Conservation (phyloP, 2,113 vertebrate species). For the Carassius gibelio region DNA sequence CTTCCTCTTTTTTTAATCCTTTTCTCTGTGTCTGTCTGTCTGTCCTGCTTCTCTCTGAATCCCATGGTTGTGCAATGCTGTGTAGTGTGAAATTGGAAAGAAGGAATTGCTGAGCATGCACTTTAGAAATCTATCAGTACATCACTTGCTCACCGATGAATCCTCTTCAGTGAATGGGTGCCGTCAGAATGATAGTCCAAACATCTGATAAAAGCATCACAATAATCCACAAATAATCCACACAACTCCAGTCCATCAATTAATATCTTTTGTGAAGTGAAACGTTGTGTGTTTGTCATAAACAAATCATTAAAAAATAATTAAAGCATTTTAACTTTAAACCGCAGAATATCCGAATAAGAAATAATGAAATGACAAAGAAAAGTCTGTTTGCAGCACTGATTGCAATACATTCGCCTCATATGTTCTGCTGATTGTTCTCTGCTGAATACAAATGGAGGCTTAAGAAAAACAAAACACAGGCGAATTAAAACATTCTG, state of each 20-base stretch:
- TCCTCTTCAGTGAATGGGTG: not conserved
- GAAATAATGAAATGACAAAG: too few species aligned
- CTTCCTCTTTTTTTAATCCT: not conserved
- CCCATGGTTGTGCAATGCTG: not conserved
- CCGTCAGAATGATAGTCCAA: not conserved
- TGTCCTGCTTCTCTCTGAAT: not conserved
- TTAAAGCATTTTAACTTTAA: not conserved
- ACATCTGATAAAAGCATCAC: not conserved
- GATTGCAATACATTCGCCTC: conserved; percentile 30
- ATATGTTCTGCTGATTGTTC: conserved; percentile 35
- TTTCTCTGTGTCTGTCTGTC: not conserved
- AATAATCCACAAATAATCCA: too few species aligned
- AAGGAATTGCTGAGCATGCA: not conserved
- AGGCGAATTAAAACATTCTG: conserved; percentile 32
- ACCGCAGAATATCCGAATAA: too few species aligned
- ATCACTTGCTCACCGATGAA: too few species aligned
- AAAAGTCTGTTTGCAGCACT: conserved; percentile 26
- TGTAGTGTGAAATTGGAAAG: not conserved
- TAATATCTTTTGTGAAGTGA: too few species aligned
- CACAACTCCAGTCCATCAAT: too few species aligned
- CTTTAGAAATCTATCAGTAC: not conserved
- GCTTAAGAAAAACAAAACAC: conserved; percentile 32
- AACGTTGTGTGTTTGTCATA: not conserved
- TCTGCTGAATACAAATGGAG: conserved; percentile 28
- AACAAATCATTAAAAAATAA: not conserved